A percentile compares a stretch with the other conserved stretches of the same genome.
Conservation (phyloP, 23 tunicate species). For the Ciona savignyi region DNA sequence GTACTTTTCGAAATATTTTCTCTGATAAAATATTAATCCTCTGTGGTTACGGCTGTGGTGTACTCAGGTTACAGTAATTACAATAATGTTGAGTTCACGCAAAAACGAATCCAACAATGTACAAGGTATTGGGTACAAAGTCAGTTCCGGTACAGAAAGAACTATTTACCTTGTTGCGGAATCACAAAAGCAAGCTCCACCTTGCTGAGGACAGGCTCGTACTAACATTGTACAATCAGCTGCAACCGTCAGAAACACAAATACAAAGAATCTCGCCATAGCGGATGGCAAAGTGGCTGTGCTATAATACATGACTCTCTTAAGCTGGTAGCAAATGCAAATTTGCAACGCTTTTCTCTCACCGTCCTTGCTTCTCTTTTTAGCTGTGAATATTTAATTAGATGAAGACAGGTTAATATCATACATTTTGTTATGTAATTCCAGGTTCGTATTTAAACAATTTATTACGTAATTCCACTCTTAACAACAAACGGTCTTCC, state of each 20-base stretch:
- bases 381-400: background rate
- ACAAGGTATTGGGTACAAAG: too few species aligned
- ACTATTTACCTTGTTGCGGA: constrained; percentile 8
- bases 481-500: too few species aligned
- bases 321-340: too few species aligned
- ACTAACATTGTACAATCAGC: constrained; percentile 3
- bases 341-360: background rate
- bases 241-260: background rate
- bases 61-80: too few species aligned
- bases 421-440: too few species aligned
- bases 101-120: too few species aligned
- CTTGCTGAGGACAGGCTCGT: constrained; percentile 25
- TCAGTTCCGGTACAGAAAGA: background rate
- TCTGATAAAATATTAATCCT: background rate
- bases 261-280: background rate
- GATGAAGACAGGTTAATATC: background rate
- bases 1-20: background rate
- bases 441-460: too few species aligned
- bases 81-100: too few species aligned
- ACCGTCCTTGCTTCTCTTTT: background rate
- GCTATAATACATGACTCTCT: background rate
- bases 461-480: too few species aligned
- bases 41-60: too few species aligned
- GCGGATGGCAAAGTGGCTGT: background rate
- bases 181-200: constrained; percentile 22